Base-by-base conservation (phyloP, 2,888 invertebrate genomes). In the Drosophila subquinaria region DNA sequence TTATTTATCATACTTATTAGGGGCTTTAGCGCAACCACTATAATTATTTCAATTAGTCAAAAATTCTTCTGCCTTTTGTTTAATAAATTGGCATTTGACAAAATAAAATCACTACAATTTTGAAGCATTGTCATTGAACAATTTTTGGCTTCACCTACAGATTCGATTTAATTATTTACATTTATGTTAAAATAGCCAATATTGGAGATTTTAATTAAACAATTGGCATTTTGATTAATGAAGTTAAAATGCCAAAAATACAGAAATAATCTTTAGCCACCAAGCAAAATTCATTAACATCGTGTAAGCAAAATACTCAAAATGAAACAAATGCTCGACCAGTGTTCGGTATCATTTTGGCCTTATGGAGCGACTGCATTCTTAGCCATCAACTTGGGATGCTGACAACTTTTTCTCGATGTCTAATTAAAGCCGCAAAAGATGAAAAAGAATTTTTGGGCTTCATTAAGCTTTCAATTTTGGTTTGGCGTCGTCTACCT, bases 381-480 rank as follows among this genome's bases (percentile, higher is more conserved):
- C 76, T 67, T 63, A n/a, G 62, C 50, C 40, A 62, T 47, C 72
- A 57, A 47, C 62, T 73, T 64, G 48, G 50, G 68, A 60, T 60
- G 63, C 62, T 27, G 71, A 57, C 67, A 56, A 72, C 74, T 66
- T 75, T 75, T 75, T 74, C 57, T 79, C 36, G 63, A 42, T 40
- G 76, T 74, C 61, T 86, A 88, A 88, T 86, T 81, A 86, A 83
- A 81, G 75, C 75, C 81, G 88, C 81, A 48, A 77, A 60, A 88
- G 67, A 73, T 79, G 74, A 74, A 77, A 75, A 67, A 73, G 72
- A 79, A 72, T 79, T 70, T 84, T 82, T 71, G 73, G 56, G 73
- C 69, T 72, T 85, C 81, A 80, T 88, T 88, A 85, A 71, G 36
- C 50, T 27, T 53, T 50, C 33, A 56, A 59, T 50, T 75, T 63